Evolutionary conservation across 2,113 vertebrate species (phyloP).

Genomic region (Alligator sinensis): DNA sequence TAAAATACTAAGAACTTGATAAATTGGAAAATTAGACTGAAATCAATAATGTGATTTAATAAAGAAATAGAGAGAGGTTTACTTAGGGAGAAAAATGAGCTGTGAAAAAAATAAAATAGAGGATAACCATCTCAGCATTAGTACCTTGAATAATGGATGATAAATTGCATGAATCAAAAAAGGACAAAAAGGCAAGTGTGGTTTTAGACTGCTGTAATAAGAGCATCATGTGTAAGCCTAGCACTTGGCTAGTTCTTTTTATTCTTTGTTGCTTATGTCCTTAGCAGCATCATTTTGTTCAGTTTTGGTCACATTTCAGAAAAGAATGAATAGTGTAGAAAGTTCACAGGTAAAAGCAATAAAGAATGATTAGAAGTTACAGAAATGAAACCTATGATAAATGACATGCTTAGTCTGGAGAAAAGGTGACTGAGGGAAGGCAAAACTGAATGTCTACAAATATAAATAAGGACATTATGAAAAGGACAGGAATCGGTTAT

Average conservation of each 20-base stretch:
- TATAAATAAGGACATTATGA: neutral
- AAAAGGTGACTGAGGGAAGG: neutral
- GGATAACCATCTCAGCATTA: neutral
- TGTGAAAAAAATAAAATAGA: slow-evolving; percentile 25
- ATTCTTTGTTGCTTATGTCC: neutral
- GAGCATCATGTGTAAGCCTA: neutral
- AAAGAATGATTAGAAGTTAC: slow-evolving; percentile 23
- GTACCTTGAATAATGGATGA: neutral
- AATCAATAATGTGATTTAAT: slow-evolving; percentile 28
- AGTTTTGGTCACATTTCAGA: neutral
- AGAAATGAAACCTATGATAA: neutral
- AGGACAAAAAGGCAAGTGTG: slow-evolving; percentile 4
- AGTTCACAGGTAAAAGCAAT: neutral
- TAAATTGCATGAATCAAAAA: neutral
- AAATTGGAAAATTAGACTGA: slow-evolving; percentile 36
- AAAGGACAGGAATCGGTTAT: slow-evolving; percentile 6
- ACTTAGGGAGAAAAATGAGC: slow-evolving; percentile 1
- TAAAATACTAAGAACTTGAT: slow-evolving; percentile 23
- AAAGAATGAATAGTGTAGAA: neutral
- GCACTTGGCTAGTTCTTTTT: neutral
- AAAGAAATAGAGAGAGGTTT: slow-evolving; percentile 16
- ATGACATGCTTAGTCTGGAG: neutral
- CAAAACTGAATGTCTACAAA: neutral
- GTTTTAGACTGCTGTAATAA: slow-evolving; percentile 17
- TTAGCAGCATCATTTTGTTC: neutral